Conservation (phyloP, 1,140 invertebrate species). For the Bicyclus anynana region DNA sequence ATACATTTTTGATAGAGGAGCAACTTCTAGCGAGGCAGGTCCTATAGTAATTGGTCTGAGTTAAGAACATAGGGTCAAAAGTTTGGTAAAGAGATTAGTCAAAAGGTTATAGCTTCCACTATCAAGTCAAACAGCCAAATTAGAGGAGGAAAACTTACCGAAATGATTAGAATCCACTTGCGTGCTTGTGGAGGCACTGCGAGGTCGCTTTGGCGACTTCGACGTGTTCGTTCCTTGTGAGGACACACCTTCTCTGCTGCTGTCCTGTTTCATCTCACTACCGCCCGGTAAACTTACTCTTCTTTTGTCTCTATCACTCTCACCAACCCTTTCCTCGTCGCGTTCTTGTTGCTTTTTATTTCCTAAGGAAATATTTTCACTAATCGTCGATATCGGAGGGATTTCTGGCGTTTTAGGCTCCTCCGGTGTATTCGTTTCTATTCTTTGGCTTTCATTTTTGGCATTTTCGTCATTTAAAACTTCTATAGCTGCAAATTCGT, state of each 20-base stretch:
- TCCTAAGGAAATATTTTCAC: constrained; percentile 78
- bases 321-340: constrained; percentile 55
- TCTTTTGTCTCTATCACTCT: constrained; percentile 73
- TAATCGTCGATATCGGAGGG: constrained; percentile 85
- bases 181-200: constrained; percentile 86
- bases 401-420: constrained; percentile 81
- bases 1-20: too few species aligned
- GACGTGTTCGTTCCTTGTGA: constrained; percentile 64
- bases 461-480: constrained; percentile 53
- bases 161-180: constrained; percentile 90
- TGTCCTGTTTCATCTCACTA: constrained; percentile 75
- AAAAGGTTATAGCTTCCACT: too few species aligned
- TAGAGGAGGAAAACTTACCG: constrained; percentile 72
- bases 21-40: too few species aligned
- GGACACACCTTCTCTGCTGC: constrained; percentile 51
- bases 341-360: constrained; percentile 63
- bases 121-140: too few species aligned
- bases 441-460: constrained; percentile 62
- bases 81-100: too few species aligned
- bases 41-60: too few species aligned
- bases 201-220: constrained; percentile 81
- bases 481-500: constrained; percentile 22
- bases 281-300: constrained; percentile 82
- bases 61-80: too few species aligned
- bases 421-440: constrained; percentile 61